Evolutionary conservation across 2,113 vertebrate genomes (phyloP), one percentile per base, ranked within the genome.

Genomic region (Takifugu flavidus): DNA sequence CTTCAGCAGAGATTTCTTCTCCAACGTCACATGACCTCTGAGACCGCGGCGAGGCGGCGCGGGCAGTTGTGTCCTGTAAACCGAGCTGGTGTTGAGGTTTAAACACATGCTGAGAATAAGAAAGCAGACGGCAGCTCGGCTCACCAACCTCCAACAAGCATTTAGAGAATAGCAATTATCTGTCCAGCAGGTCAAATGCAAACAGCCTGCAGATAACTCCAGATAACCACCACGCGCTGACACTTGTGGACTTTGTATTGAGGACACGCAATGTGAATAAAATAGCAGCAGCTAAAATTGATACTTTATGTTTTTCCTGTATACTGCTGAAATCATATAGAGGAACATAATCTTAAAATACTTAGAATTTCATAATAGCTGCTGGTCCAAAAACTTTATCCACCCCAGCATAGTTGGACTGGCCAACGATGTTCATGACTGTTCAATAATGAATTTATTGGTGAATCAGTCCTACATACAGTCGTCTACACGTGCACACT

Each of bases 211-310:
- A 75, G 71, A 87, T 80, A 80, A 64, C 20, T 56, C 3, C 25
- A 74, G 79, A 79, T 82, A 83, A 77, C 56, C 49, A 49, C 59
- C 6, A 25, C 8, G 42, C 58, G 55, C 27, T 61, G 20, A 34
- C 49, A 28, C 15, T 5, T 0, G 1, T 70, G 75, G 67, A 87
- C 82, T 84, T 84, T 84, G 74, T 64, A 64, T 67, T 52, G 25
- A 6, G 59, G 67, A 75, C 52, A 76, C 49, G 28, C 62, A 56
- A 14, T 3, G 2, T 57, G 47, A 67, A 51, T 56, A 20, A 63
- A 68, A 13, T 13, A 43, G n/a, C 56, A 46, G 13, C 13, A 7
- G 34, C 34, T 13, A 2, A 31, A 31, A 31, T 31, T 31, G 5
- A 31, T 4, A 28, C 7, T 52, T 11, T 2, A 28, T 45, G 13